phyloP scores from a whole-genome alignment of 2,113 vertebrate species.

The human region DNA sequence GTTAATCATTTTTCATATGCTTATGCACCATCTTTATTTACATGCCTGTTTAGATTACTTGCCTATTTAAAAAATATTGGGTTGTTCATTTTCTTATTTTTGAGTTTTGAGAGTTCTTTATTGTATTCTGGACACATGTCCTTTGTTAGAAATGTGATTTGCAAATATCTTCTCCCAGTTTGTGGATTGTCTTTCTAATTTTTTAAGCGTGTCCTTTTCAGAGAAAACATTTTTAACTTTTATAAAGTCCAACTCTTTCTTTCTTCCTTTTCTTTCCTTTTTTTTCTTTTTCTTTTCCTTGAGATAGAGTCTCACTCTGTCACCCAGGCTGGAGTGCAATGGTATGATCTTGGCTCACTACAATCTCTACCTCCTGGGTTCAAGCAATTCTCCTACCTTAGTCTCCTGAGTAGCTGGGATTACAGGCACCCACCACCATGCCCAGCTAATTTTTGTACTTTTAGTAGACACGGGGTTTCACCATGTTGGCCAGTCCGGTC shows the following conservation, averaged over 20 bases:
- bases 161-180: not conserved
- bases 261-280: not conserved
- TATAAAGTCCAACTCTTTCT: not conserved
- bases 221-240: not conserved
- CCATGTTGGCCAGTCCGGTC: too few relatives aligned
- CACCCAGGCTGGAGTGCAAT: too few relatives aligned
- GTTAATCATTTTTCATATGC: not conserved
- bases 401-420: too few relatives aligned
- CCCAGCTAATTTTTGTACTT: too few relatives aligned
- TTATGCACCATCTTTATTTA: not conserved
- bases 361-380: too few relatives aligned
- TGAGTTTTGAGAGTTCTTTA: not conserved
- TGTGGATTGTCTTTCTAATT: not conserved
- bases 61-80: not conserved
- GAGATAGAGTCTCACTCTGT: too few relatives aligned
- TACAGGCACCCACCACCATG: too few relatives aligned
- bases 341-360: too few relatives aligned
- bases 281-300: too few relatives aligned
- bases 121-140: not conserved
- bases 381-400: too few relatives aligned
- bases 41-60: not conserved
- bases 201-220: not conserved
- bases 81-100: not conserved
- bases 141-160: not conserved
- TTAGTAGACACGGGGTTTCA: too few relatives aligned